These are phyloP conservation scores for zebrafish (Danio rerio) DNA, from an alignment of 2,113 vertebrate species.

Conservation along the genomic window DNA sequence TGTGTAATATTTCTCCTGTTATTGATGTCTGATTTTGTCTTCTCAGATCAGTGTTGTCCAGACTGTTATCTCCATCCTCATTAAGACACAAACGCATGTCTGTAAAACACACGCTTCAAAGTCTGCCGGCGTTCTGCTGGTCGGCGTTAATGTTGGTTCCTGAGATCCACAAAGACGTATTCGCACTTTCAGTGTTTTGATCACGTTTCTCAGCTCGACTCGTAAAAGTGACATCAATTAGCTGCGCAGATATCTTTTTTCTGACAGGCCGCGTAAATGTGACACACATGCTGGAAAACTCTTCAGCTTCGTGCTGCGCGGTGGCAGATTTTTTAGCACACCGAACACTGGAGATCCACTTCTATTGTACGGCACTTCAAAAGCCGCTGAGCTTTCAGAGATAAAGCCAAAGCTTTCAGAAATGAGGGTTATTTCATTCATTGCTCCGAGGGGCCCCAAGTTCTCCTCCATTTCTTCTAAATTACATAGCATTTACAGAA, in stretches of 20 bases:
- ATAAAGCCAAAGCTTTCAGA: slow-evolving; percentile 39
- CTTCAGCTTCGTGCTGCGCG: neutral
- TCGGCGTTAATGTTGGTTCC: slow-evolving; percentile 12
- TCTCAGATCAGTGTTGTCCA: neutral
- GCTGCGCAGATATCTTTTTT: neutral
- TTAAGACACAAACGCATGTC: neutral
- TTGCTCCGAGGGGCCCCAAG: slow-evolving; percentile 1
- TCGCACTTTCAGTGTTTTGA: slow-evolving; percentile 2
- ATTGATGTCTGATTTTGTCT: too few species aligned
- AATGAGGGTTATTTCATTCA: slow-evolving; percentile 37
- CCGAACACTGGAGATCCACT: neutral
- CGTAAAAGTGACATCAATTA: slow-evolving; percentile 40
- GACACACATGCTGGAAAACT: neutral
- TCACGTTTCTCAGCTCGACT: slow-evolving; percentile 24
- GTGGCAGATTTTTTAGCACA: too few species aligned
- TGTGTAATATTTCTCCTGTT: too few species aligned
- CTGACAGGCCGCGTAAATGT: neutral
- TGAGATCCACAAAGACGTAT: neutral
- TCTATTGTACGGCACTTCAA: slow-evolving; percentile 31
- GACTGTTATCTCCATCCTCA: neutral
- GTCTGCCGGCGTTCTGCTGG: neutral
- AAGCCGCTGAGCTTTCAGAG: slow-evolving; percentile 14
- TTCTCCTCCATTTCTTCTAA: slow-evolving; percentile 1
- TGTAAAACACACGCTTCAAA: neutral
- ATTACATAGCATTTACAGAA: slow-evolving; percentile 42